phyloP scores from a whole-genome alignment of 1,140 invertebrate genomes.

The Eueides isabella region DNA sequence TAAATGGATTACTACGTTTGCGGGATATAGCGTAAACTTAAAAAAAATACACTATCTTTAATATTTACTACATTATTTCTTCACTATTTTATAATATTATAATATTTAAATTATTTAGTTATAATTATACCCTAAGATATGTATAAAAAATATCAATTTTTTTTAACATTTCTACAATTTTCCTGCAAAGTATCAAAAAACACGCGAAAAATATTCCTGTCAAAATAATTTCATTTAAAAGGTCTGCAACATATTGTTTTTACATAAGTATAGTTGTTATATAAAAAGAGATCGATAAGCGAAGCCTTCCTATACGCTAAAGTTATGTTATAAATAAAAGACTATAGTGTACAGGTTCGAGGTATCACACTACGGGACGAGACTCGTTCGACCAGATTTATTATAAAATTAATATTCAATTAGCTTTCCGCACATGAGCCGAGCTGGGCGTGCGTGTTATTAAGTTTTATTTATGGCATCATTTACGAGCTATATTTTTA shows the following conservation, averaged over 20 bases:
- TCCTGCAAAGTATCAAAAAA: too few species aligned
- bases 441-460: constrained; percentile 75
- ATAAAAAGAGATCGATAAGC: background rate
- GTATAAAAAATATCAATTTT: too few species aligned
- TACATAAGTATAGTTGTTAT: background rate
- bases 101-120: too few species aligned
- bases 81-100: too few species aligned
- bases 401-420: constrained; percentile 81
- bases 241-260: background rate
- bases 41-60: too few species aligned
- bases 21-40: too few species aligned
- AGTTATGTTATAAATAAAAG: constrained; percentile 39
- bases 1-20: too few species aligned
- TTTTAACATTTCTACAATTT: too few species aligned
- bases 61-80: too few species aligned
- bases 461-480: constrained; percentile 80
- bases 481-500: constrained; percentile 77
- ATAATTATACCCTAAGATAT: too few species aligned
- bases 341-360: constrained; percentile 17
- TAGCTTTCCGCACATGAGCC: constrained; percentile 80
- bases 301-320: constrained; percentile 18
- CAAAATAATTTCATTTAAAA: too few species aligned
- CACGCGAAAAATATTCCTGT: too few species aligned
- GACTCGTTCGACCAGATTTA: constrained; percentile 75
- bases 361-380: constrained; percentile 28